Evolutionary conservation across 2,113 vertebrate species (phyloP), one percentile per base, ranked within the genome.

Genomic region (Bubalus kerabau): DNA sequence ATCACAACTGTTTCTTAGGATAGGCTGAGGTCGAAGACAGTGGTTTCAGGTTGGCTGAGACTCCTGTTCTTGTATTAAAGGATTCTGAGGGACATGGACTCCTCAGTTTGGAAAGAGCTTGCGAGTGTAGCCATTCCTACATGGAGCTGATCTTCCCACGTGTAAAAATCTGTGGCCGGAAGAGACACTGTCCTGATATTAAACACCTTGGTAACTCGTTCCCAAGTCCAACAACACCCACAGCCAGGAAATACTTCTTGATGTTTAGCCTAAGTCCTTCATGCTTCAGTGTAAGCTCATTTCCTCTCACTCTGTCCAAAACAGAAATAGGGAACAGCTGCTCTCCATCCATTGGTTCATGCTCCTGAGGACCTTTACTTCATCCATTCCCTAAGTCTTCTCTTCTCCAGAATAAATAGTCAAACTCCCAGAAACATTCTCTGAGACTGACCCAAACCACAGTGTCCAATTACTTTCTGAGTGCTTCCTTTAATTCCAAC

Each of bases 21-120:
- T 13, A 89, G 98, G 96, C 96, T 92, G 93, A 98, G 97, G 98
- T 95, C 96, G 87, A 93, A 43, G 96, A 95, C 96, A 94, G 95
- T 36, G 97, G 96, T 96, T 71, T 91, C 54, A 50, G n/a, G 60
- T 13, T 80, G 94, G 21, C 89, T 50, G 92, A 54, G 40, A 19
- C 64, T 54, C 7, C 0, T 3, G 78, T 60, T 87, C 46, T 23
- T 50, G 24, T 10, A 74, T 57, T 62, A 32, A 48, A 64, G 26
- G 82, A 28, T 82, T n/a, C 76, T 21, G 15, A 64, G 36, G 36
- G 54, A 57, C 74, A 0, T 2, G 23, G 84, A 19, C 5, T 6
- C 19, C 30, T 32, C 48, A 2, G 87, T 23, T 60, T 28, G 76
- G 52, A 64, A 87, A 23, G 46, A 87, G 46, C 46, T 76, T 4